These are phyloP conservation scores for Embidobia sp. DNA, from an alignment of 2,888 invertebrate species.

Conservation along the genomic window DNA sequence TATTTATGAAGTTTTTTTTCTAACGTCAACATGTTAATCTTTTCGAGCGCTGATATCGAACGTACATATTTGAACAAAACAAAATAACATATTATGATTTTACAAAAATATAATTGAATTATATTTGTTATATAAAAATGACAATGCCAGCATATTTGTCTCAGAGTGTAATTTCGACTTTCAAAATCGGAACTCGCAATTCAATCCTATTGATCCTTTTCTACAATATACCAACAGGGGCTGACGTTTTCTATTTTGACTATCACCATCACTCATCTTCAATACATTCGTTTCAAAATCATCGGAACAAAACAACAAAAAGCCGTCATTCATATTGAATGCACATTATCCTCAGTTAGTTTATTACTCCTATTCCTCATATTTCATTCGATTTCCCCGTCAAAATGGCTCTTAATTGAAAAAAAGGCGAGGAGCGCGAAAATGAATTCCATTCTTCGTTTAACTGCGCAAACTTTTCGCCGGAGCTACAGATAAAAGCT, in stretches of 20 bases:
- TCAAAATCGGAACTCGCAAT: neutral
- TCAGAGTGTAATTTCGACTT: too few relatives aligned
- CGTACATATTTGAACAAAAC: too few relatives aligned
- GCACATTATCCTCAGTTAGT: conserved; percentile 38
- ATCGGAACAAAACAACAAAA: conserved; percentile 24
- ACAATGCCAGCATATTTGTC: too few relatives aligned
- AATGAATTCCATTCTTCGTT: conserved; percentile 60
- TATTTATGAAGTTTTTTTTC: too few relatives aligned
- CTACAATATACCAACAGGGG: neutral
- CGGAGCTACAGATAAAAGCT: conserved; percentile 55
- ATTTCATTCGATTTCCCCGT: conserved; percentile 46
- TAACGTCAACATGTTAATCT: too few relatives aligned
- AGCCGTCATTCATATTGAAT: conserved; percentile 35
- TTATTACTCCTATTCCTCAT: conserved; percentile 38
- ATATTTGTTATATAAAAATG: too few relatives aligned
- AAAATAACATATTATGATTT: too few relatives aligned
- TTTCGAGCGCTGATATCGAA: too few relatives aligned
- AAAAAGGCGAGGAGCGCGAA: conserved; percentile 46
- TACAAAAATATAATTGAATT: too few relatives aligned
- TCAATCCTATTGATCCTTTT: neutral
- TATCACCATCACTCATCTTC: conserved; percentile 22
- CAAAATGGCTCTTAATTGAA: conserved; percentile 52
- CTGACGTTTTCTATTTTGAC: conserved; percentile 1
- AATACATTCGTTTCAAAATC: conserved; percentile 37
- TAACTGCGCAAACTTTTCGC: conserved; percentile 55